Base-by-base conservation (phyloP, 2,113 vertebrate species). In the Erythrocercus mccallii region DNA sequence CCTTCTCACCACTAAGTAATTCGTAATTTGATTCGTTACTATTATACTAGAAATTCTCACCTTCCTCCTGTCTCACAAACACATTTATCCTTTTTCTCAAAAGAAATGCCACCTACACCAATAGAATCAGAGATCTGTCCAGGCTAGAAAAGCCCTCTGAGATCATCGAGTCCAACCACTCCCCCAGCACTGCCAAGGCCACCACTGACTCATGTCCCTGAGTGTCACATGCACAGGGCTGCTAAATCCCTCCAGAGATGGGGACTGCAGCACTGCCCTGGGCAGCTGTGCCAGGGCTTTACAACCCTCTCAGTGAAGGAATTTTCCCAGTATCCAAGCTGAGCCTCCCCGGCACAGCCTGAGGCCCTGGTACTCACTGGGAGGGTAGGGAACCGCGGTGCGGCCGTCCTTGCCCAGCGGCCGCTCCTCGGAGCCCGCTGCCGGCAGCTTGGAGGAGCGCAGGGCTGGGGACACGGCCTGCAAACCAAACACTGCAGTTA, bases 351-450 rank as follows among this genome's bases (percentile, higher is more conserved):
- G 40, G 40, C 2, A 0, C 60, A 86, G 10, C 18, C 2, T n/a
- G 14, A 58, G 50, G 65, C 16, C 1, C n/a, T n/a, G 45, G 42
- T 80, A 97, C 99, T 98, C 97, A 99, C 99, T 99, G 94, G 99
- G 99, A 81, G 99, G 99, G 94, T 99, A 99, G 28, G 99, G 98
- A 35, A 99, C 99, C 48, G 98, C 98, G 35, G 98, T 98, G 97
- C 99, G 98, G 35, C 98, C 98, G 61, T 99, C 99, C 97, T 99
- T 99, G 79, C 99, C 98, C n/a, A 98, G 93, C 54, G 98, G 98
- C 54, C 99, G 99, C 45, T 99, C 99, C 97, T 99, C 99, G 35
- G 97, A 96, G 69, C 98, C 98, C 53, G 97, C 98, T 3, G 97
- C 14, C 6, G 98, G 97, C 50, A 97, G 94, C 96, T 99, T 99